Conservation (phyloP, 2,113 vertebrate genomes). For the Lampris megalopsis region DNA sequence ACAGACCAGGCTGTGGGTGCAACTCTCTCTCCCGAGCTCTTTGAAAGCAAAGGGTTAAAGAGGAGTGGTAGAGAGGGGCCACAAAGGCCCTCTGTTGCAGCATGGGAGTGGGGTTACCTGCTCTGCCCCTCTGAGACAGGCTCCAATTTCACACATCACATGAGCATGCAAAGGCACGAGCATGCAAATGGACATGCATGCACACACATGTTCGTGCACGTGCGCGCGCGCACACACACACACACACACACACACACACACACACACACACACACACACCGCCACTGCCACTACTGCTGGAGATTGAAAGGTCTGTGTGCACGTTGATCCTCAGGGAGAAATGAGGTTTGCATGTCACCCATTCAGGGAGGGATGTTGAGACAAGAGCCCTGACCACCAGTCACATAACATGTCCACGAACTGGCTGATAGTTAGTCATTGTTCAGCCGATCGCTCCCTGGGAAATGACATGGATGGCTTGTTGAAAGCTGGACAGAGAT, state of each 20-base stretch:
- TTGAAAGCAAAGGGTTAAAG: conserved; percentile 59
- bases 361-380: conserved; percentile 51
- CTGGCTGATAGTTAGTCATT: conserved; percentile 59
- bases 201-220: not conserved
- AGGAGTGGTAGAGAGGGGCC: conserved; percentile 43
- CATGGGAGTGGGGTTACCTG: conserved; percentile 75
- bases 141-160: conserved; percentile 74
- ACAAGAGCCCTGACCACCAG: conserved; percentile 58
- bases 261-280: conserved; percentile 16
- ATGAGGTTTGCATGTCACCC: conserved; percentile 60
- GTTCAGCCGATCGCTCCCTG: conserved; percentile 35
- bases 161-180: conserved; percentile 51
- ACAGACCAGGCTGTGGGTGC: conserved; percentile 48
- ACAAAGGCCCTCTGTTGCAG: conserved; percentile 82
- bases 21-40: conserved; percentile 46
- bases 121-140: conserved; percentile 47
- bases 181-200: not conserved
- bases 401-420: conserved; percentile 42
- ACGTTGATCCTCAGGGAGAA: conserved; percentile 46
- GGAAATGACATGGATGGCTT: conserved; percentile 59
- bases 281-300: conserved; percentile 16
- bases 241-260: conserved; percentile 31
- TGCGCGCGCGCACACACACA: conserved; percentile 7
- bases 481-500: conserved; percentile 32
- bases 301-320: conserved; percentile 10